Evolutionary conservation across 2,797 vertebrate genomes (phyloP).

Genomic region (Gouania willdenowi): DNA sequence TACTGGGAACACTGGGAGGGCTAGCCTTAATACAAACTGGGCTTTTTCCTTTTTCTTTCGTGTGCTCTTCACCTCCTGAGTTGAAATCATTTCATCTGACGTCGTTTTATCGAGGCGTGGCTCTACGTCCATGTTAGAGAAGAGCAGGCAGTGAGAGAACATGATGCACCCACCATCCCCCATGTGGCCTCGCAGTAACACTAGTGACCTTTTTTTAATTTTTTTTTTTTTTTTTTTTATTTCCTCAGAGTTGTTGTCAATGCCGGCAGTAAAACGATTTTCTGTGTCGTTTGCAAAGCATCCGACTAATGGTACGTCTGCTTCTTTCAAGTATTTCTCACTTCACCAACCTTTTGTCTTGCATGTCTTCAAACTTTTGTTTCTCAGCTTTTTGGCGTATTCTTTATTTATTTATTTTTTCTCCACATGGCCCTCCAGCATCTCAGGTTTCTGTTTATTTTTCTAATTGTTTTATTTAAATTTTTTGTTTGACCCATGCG

Average conservation of each 20-base stretch:
- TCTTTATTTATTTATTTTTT: conserved; percentile 25
- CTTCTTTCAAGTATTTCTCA: conserved; percentile 92
- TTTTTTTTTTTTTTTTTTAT: conserved; percentile 92
- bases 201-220: conserved; percentile 86
- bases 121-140: conserved; percentile 18
- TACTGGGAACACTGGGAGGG: background rate
- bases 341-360: conserved; percentile 78
- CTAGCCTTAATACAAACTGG: background rate
- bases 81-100: conserved; percentile 42
- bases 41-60: background rate
- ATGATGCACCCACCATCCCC: conserved; percentile 6
- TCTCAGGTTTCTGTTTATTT: conserved; percentile 46
- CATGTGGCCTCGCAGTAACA: conserved; percentile 78
- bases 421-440: conserved; percentile 60
- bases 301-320: conserved; percentile 99
- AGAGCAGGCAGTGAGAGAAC: conserved; percentile 24
- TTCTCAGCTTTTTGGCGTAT: conserved; percentile 42
- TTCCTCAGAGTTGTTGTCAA: conserved; percentile 99
- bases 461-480: conserved; percentile 19
- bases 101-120: conserved; percentile 26
- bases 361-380: conserved; percentile 75
- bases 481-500: conserved; percentile 42
- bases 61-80: conserved; percentile 18
- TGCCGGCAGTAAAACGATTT: conserved; percentile 99
- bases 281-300: conserved; percentile 99